Conservation (phyloP, 1,140 invertebrate genomes). For the Propsilocerus akamusi region DNA sequence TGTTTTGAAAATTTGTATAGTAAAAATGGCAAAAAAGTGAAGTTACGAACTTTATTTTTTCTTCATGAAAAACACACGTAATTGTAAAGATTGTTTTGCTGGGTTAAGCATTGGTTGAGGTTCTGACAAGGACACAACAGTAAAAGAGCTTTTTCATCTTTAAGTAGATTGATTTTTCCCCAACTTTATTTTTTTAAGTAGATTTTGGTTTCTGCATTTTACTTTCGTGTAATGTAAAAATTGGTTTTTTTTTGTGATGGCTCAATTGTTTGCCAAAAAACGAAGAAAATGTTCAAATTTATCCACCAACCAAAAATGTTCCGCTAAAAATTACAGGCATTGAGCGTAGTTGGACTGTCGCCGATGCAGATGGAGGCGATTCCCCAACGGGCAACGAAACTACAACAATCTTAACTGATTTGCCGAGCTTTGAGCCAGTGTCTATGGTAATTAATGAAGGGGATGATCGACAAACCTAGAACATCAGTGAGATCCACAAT, state of each 20-base stretch:
- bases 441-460: too few relatives aligned
- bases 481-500: too few relatives aligned
- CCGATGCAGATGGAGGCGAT: neutral
- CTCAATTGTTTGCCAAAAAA: neutral
- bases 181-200: neutral
- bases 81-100: too few relatives aligned
- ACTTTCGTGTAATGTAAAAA: neutral
- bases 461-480: too few relatives aligned
- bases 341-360: conserved; percentile 2
- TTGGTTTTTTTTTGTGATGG: conserved; percentile 1
- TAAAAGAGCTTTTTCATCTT: too few relatives aligned
- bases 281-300: neutral
- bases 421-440: neutral
- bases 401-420: neutral
- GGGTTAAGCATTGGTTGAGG: too few relatives aligned
- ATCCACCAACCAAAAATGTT: neutral
- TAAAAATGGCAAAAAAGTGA: too few relatives aligned
- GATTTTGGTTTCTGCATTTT: neutral
- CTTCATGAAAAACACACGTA: too few relatives aligned
- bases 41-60: too few relatives aligned
- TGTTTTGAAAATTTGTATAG: too few relatives aligned
- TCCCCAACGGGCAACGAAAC: neutral
- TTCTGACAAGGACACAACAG: too few relatives aligned
- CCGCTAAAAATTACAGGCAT: neutral
- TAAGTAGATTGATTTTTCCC: neutral